Evolutionary conservation across 2,888 invertebrate genomes (phyloP).

Genomic region (Hyalella azteca): DNA sequence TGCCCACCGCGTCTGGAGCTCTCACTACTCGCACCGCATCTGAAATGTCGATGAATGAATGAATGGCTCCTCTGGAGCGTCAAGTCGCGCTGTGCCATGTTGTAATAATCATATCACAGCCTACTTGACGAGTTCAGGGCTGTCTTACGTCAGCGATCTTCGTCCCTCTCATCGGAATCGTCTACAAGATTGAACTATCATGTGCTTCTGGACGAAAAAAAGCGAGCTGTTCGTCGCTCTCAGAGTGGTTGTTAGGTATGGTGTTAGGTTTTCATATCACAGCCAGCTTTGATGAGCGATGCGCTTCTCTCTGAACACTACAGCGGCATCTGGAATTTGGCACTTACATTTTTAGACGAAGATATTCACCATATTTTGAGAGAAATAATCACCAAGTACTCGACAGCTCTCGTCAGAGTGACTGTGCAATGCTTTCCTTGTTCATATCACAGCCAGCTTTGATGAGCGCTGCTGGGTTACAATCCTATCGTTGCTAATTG

Average conservation of each 20-base stretch:
- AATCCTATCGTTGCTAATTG: neutral
- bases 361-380: neutral
- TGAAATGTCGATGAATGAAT: neutral
- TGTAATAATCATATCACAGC: constrained; percentile 81
- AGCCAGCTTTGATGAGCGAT: constrained; percentile 94
- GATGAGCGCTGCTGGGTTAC: constrained; percentile 65
- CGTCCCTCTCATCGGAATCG: neutral
- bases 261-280: constrained; percentile 79
- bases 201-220: neutral
- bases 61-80: constrained; percentile 44
- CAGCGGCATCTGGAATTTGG: neutral
- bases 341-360: neutral
- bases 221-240: constrained; percentile 61
- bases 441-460: constrained; percentile 97
- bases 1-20: neutral
- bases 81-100: constrained; percentile 59
- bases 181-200: no score
- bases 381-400: constrained; percentile 9
- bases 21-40: neutral
- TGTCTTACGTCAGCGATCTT: neutral
- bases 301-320: constrained; percentile 11
- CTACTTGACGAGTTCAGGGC: constrained; percentile 72
- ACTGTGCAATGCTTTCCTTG: constrained; percentile 79
- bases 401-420: constrained; percentile 79
- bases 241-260: constrained; percentile 89